Base-by-base conservation (phyloP, 2,797 vertebrate genomes). In the Crocodylus rhombifer region DNA sequence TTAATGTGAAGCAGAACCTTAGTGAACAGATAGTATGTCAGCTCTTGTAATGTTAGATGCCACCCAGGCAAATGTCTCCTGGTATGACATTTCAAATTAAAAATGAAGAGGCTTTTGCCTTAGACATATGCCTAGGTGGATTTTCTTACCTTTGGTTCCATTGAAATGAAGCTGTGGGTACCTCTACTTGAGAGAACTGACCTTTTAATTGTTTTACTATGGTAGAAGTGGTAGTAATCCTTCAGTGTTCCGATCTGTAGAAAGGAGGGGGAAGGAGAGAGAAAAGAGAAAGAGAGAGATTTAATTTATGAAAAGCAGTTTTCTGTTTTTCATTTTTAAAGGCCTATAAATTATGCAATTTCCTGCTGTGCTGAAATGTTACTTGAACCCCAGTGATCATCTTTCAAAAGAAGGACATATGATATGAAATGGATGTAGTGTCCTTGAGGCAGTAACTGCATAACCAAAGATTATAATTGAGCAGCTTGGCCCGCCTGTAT, bases 211-310 rank as follows among this genome's bases (percentile, higher is more conserved):
- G 99, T 99, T 97, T 99, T 98, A 97, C 99, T 99, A 94, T 99
- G 99, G 98, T 99, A 99, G 97, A 99, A 99, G 98, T 99, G 99
- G 97, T 99, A 99, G 97, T 99, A 99, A 98, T 99, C 99, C 97
- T 98, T 99, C 95, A 99, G 97, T 94, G 99, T 98, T 42, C 99
- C 99, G 36, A 99, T 99, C 99, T 99, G 98, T 51, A 97, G 97
- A 73, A 80, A 80, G 28, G 62, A 55, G 65, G 87, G 57, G 12
- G 60, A 30, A 79, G 26, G 79, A 63, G 91, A 79, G 36, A n/a
- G 80, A 81, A 89, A 87, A 77, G 77, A 57, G 64, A 92, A 25
- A 88, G 61, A 95, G 61, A 69, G 63, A 93, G 26, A 95, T 83
- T 97, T 92, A 97, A 95, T 65, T 82, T 94, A 93, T 77, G 65